Percentiles rank a stretch among this genome's conserved stretches.
Conservation (phyloP, 2,113 vertebrate genomes). For the Pitta sordida region DNA sequence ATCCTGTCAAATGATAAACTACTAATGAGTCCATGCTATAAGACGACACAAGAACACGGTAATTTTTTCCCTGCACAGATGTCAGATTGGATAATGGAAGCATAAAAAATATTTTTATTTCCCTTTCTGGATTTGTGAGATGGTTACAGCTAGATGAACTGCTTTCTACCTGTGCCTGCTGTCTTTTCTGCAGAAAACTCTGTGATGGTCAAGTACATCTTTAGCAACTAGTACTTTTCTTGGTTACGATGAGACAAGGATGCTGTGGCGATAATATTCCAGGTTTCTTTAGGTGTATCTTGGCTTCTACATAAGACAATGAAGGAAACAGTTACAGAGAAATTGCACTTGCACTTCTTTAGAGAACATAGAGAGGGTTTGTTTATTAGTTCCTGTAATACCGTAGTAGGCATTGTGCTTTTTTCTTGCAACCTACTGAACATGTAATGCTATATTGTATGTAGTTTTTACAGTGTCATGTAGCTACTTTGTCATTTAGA, state of each 20-base stretch:
- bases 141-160: neutral
- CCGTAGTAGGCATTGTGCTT: neutral
- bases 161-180: neutral
- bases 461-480: neutral
- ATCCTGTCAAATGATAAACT: neutral
- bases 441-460: fast-evolving
- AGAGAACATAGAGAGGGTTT: neutral
- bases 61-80: neutral
- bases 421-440: neutral
- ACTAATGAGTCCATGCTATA: neutral
- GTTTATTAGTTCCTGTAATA: neutral
- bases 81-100: neutral
- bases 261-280: neutral
- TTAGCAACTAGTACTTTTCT: neutral
- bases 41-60: neutral
- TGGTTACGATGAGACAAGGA: neutral
- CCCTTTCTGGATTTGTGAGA: neutral
- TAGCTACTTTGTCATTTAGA: neutral
- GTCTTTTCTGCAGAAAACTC: neutral
- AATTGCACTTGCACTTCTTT: neutral
- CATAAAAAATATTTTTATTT: neutral
- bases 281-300: neutral
- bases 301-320: neutral
- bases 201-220: neutral
- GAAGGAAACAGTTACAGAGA: neutral